phyloP scores from a whole-genome alignment of 2,113 vertebrate species.

The Petaurus breviceps region DNA sequence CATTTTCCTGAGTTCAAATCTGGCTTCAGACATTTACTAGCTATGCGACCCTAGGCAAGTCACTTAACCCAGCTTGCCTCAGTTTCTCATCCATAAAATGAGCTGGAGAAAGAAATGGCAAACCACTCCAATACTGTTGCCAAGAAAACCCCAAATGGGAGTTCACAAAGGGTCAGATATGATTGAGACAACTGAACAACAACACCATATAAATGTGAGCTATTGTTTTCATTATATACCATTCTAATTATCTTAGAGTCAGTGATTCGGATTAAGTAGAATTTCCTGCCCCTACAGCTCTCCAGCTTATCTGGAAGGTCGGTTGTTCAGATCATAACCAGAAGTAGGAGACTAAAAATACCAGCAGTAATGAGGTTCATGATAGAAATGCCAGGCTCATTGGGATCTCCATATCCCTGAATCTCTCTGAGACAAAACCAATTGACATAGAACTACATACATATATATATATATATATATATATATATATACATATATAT shows the following conservation, averaged over 20 bases:
- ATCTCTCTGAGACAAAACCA: not conserved
- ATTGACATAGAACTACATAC: not conserved
- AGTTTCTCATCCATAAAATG: not conserved
- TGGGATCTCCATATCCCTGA: not conserved
- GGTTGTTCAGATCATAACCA: not conserved
- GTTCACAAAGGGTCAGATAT: not conserved
- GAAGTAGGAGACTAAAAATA: not conserved
- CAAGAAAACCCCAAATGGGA: not conserved
- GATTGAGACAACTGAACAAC: not conserved
- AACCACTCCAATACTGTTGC: not conserved
- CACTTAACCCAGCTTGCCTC: not conserved
- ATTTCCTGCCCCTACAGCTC: not conserved
- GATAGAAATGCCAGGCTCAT: not conserved
- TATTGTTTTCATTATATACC: not conserved
- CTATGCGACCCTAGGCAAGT: not conserved
- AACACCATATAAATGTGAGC: not conserved
- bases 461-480: no score
- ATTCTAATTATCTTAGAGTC: not conserved
- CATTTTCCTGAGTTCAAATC: not conserved
- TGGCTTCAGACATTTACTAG: not conserved
- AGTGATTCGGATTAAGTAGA: not conserved
- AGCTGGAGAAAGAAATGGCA: not conserved
- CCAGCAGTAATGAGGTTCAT: not conserved
- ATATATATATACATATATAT: no score
- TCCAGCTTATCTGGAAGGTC: not conserved